Conservation (phyloP, 2,888 invertebrate species). For the Mesorhabditis belari region DNA sequence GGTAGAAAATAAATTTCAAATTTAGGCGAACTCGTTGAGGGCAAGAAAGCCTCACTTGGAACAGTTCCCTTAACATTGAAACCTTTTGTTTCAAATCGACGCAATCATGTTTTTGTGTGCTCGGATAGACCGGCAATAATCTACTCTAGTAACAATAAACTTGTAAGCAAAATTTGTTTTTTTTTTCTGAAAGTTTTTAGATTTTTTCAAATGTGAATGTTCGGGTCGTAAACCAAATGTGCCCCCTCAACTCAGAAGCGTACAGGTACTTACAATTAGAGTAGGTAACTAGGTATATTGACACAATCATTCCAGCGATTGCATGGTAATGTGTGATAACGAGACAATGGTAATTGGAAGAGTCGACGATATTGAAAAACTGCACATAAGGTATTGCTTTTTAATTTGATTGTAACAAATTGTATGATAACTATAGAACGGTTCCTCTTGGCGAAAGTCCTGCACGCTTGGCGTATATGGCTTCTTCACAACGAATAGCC, state of each 20-base stretch:
- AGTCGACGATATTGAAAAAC: constrained; percentile 49
- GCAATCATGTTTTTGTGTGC: constrained; percentile 94
- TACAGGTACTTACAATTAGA: constrained; percentile 63
- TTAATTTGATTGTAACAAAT: constrained; percentile 65
- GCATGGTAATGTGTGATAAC: constrained; percentile 78
- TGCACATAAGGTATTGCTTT: constrained; percentile 29
- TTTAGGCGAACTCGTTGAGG: constrained; percentile 66
- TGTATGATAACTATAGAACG: constrained; percentile 62
- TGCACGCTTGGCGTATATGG: constrained; percentile 84
- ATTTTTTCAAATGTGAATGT: constrained; percentile 58
- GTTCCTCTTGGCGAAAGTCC: constrained; percentile 91
- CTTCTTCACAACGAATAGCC: constrained; percentile 82
- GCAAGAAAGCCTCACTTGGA: constrained; percentile 90
- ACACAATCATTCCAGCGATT: constrained; percentile 39
- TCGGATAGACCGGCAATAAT: constrained; percentile 73
- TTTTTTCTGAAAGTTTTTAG: neutral
- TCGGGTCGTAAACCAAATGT: constrained; percentile 80
- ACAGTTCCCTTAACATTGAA: constrained; percentile 90
- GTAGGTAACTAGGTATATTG: neutral
- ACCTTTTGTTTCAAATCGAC: constrained; percentile 65
- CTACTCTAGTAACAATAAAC: constrained; percentile 33
- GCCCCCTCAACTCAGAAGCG: constrained; percentile 85
- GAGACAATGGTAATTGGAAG: constrained; percentile 73
- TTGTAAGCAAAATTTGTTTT: constrained; percentile 9
- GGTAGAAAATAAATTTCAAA: neutral